These are phyloP conservation scores for Hydropsyche betteni DNA, from an alignment of 2,888 invertebrate genomes.

Conservation along the genomic window DNA sequence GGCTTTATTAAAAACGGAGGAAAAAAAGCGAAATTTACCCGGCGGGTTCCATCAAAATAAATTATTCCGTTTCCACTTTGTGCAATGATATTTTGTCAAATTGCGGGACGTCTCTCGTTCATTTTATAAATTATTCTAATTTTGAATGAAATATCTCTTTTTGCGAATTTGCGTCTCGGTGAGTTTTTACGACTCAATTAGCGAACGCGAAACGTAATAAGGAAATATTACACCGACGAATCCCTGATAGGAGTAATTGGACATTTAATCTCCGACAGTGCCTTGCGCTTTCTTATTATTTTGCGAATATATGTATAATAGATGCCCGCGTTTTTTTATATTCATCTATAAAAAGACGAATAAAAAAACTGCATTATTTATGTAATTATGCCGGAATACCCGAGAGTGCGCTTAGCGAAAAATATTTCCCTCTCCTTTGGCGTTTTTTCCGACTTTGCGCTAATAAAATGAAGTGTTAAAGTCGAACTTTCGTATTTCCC, in stretches of 20 bases:
- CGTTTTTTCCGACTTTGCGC: slow-evolving; percentile 29
- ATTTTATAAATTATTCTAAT: slow-evolving; percentile 18
- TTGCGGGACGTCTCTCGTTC: slow-evolving; percentile 1
- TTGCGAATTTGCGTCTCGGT: slow-evolving; percentile 13
- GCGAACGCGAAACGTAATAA: slow-evolving; percentile 28
- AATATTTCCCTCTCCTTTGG: slow-evolving; percentile 42
- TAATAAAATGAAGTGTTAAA: slow-evolving; percentile 50
- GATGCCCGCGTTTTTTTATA: slow-evolving; percentile 14
- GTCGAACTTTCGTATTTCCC: slow-evolving; percentile 47
- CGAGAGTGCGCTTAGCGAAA: slow-evolving; percentile 43
- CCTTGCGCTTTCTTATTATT: slow-evolving; percentile 11
- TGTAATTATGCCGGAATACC: slow-evolving; percentile 46
- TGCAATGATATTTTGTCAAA: background rate
- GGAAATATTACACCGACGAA: slow-evolving; percentile 28
- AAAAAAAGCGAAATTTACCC: no score
- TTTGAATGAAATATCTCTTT: background rate
- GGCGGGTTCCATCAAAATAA: background rate
- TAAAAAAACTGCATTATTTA: slow-evolving; percentile 49
- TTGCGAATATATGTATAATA: slow-evolving; percentile 2
- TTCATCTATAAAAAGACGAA: slow-evolving; percentile 23
- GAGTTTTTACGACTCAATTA: slow-evolving; percentile 31
- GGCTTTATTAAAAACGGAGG: no score
- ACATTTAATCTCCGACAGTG: slow-evolving; percentile 27
- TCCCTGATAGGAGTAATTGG: slow-evolving; percentile 31
- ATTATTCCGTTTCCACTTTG: background rate